phyloP scores from a whole-genome alignment of 2,113 vertebrate genomes.

The Myrmophylax atrothorax region DNA sequence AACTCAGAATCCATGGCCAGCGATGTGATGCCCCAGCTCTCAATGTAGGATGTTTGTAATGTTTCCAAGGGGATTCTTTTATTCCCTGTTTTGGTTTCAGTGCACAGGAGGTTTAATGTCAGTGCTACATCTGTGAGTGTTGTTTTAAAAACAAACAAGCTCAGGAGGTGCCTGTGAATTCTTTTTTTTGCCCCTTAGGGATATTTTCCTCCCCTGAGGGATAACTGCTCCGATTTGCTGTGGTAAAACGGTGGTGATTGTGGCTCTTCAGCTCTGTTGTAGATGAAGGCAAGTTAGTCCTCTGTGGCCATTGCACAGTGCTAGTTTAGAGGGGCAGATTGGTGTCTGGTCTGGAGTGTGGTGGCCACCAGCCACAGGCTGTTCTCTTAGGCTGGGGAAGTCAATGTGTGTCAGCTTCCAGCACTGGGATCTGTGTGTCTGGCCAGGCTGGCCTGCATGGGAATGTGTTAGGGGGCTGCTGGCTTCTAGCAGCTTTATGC shows the following conservation, averaged over 20 bases:
- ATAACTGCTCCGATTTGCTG: neutral
- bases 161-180: neutral
- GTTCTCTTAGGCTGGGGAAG: neutral
- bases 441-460: neutral
- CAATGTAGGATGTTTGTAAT: neutral
- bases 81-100: neutral
- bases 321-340: neutral
- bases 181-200: neutral
- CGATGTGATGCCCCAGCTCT: accelerated
- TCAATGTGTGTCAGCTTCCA: neutral
- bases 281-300: neutral
- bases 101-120: neutral
- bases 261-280: neutral
- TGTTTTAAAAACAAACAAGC: neutral
- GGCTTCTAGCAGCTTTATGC: neutral
- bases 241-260: neutral
- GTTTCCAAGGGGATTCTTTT: neutral
- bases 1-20: neutral
- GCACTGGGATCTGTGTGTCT: neutral
- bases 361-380: neutral
- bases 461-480: neutral
- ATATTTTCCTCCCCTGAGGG: neutral
- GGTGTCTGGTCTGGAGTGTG: neutral
- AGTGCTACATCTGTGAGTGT: neutral
- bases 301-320: neutral